Percentiles rank a stretch among this genome's conserved stretches.
Evolutionary conservation across 2,888 invertebrate species (phyloP).

Genomic region (Pelosia muscerda): DNA sequence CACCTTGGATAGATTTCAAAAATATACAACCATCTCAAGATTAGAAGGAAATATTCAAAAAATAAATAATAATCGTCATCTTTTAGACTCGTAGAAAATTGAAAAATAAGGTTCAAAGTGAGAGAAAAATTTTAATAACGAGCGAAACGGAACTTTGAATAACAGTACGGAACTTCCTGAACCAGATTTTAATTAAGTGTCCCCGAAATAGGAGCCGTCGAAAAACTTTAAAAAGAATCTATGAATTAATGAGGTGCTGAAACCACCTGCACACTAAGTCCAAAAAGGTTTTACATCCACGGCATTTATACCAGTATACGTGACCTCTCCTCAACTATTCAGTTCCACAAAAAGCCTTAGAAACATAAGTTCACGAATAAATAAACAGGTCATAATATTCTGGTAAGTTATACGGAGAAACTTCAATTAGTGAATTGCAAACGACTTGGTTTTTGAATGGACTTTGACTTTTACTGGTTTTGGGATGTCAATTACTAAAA

Average conservation of each 20-base stretch:
- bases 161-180: slow-evolving; percentile 36
- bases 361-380: slow-evolving; percentile 29
- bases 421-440: slow-evolving; percentile 55
- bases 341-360: slow-evolving; percentile 28
- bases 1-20: neutral
- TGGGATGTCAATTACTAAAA: neutral
- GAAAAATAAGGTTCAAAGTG: slow-evolving; percentile 7
- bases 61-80: neutral
- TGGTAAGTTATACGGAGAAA: slow-evolving; percentile 43
- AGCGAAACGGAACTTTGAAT: slow-evolving; percentile 13
- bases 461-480: neutral
- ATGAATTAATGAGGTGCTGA: slow-evolving; percentile 67
- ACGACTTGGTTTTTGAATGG: slow-evolving; percentile 2
- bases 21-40: too few species aligned
- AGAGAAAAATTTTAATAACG: slow-evolving; percentile 25
- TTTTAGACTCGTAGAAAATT: neutral
- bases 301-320: slow-evolving; percentile 35
- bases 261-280: slow-evolving; percentile 57
- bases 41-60: neutral
- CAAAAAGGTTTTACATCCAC: slow-evolving; percentile 45
- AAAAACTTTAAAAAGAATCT: slow-evolving; percentile 63
- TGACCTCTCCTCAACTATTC: slow-evolving; percentile 34
- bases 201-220: slow-evolving; percentile 39
- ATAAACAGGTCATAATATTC: slow-evolving; percentile 32
- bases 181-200: slow-evolving; percentile 63